These are phyloP conservation scores for Rhyacophila brunnea DNA, from an alignment of 1,140 invertebrate genomes.

Conservation along the genomic window DNA sequence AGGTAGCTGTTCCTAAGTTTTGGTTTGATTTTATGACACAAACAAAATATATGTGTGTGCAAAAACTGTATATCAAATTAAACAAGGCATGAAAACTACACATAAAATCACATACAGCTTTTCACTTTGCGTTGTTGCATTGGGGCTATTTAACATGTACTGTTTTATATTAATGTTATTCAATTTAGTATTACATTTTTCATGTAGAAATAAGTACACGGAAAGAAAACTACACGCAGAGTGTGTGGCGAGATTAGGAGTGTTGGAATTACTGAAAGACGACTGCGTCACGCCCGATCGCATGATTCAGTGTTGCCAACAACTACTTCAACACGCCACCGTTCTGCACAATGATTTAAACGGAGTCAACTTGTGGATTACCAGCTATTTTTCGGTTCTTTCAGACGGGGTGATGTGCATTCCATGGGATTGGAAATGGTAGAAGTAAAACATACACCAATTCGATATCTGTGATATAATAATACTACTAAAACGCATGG, in stretches of 20 bases:
- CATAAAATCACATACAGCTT: neutral
- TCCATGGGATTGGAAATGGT: constrained; percentile 85
- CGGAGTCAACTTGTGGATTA: constrained; percentile 72
- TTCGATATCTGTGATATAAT: neutral
- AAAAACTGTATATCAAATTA: no score
- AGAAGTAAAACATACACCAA: constrained; percentile 8
- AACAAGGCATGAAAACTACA: no score
- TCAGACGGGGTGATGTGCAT: constrained; percentile 88
- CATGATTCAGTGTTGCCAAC: constrained; percentile 82
- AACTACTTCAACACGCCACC: constrained; percentile 61
- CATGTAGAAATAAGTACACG: constrained; percentile 71
- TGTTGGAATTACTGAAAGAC: constrained; percentile 77
- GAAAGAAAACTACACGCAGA: constrained; percentile 68
- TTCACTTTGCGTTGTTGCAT: neutral
- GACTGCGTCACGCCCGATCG: constrained; percentile 85
- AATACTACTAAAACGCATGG: no score
- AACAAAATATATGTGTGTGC: no score
- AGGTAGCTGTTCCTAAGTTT: no score
- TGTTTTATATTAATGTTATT: no score
- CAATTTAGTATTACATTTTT: no score
- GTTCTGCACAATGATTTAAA: constrained; percentile 41
- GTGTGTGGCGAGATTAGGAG: constrained; percentile 64
- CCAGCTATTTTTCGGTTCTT: constrained; percentile 89
- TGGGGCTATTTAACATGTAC: neutral
- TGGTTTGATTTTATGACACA: no score